These are phyloP conservation scores for Fissipunctia ypsillon DNA, from an alignment of 2,888 invertebrate species.

Conservation along the genomic window DNA sequence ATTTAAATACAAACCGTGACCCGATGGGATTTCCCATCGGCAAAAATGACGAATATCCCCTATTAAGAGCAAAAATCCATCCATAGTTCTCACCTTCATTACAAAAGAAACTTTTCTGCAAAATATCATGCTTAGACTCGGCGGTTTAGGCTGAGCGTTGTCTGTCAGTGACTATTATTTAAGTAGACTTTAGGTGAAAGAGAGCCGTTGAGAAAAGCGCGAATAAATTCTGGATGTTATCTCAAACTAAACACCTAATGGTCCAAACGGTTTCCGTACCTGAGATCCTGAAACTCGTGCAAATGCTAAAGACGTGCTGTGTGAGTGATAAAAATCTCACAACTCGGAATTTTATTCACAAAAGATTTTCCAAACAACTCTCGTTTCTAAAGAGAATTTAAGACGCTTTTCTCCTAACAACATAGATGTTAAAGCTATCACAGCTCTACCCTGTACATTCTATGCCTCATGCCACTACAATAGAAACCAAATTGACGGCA, in stretches of 20 bases:
- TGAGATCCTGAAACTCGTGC: not conserved
- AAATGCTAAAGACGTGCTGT: not conserved
- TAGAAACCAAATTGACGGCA: not conserved
- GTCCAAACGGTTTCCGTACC: not conserved
- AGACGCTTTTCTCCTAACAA: not conserved
- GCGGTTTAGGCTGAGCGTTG: no score
- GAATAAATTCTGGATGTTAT: not conserved
- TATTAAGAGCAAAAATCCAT: not conserved
- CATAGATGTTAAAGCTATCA: not conserved
- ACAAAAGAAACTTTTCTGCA: not conserved
- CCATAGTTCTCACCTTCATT: not conserved
- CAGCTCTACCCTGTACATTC: not conserved
- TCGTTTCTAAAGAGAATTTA: conserved; percentile 1
- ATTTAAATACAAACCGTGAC: not conserved
- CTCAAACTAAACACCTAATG: not conserved
- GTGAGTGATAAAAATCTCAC: conserved; percentile 16
- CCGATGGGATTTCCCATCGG: no score
- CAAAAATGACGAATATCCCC: not conserved
- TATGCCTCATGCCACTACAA: not conserved
- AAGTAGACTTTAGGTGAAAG: not conserved
- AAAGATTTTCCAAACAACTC: not conserved
- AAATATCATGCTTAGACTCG: not conserved
- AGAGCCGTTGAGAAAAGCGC: not conserved
- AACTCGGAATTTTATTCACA: not conserved
- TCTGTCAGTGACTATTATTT: not conserved